Evolutionary conservation across 2,888 invertebrate genomes (phyloP).

Genomic region (Nomada fabriciana): DNA sequence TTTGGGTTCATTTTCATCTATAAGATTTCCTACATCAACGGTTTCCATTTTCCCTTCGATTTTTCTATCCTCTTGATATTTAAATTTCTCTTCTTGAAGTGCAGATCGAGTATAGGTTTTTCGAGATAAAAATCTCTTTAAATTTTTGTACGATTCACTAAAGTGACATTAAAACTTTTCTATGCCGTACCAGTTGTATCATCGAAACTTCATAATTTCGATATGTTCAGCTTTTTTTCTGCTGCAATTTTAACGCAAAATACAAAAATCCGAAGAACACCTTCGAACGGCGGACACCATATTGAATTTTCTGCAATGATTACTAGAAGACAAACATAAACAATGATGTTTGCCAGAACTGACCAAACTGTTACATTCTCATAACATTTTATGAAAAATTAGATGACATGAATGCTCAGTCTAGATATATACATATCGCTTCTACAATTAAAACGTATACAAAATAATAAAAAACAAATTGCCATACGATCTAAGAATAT

Average conservation of each 20-base stretch:
- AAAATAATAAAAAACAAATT: too few relatives aligned
- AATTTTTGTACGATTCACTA: conserved; percentile 41
- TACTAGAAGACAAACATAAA: conserved; percentile 55
- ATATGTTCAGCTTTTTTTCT: conserved; percentile 34
- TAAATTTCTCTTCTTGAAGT: conserved; percentile 49
- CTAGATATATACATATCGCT: too few relatives aligned
- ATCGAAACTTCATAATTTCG: conserved; percentile 81
- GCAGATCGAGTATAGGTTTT: conserved; percentile 41
- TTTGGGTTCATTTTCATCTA: conserved; percentile 65
- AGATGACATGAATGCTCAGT: too few relatives aligned
- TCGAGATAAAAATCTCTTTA: conserved; percentile 43
- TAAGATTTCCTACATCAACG: conserved; percentile 60
- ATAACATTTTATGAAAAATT: too few relatives aligned
- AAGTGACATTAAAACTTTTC: conserved; percentile 68
- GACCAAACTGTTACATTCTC: too few relatives aligned
- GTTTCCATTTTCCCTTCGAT: conserved; percentile 66
- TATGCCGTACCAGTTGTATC: conserved; percentile 69
- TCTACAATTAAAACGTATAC: too few relatives aligned
- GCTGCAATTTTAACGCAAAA: conserved; percentile 70
- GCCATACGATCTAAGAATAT: background rate
- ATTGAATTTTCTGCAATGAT: conserved; percentile 77
- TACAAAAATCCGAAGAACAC: conserved; percentile 73
- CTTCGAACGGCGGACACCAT: conserved; percentile 78
- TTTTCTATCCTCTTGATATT: conserved; percentile 48
- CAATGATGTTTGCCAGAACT: conserved; percentile 28